Percentiles rank a stretch among this genome's conserved stretches.
These are phyloP conservation scores for Aleadryas rufinucha DNA, from an alignment of 2,113 vertebrate species.

Conservation along the genomic window DNA sequence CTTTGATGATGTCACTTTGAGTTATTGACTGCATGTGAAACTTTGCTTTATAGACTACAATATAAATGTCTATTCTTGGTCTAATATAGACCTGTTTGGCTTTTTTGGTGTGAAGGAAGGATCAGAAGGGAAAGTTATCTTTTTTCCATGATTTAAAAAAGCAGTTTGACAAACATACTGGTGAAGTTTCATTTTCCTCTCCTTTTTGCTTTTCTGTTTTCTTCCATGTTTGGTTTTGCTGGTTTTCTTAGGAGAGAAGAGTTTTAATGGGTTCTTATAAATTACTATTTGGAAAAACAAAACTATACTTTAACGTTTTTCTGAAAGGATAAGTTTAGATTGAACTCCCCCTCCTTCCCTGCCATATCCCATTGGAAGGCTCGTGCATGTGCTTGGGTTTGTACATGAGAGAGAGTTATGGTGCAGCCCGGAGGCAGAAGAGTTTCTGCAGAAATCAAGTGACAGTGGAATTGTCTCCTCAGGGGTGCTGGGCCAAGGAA, in stretches of 20 bases:
- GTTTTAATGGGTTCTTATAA: neutral
- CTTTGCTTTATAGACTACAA: neutral
- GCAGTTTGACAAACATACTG: neutral
- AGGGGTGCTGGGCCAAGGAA: neutral
- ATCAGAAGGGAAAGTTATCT: neutral
- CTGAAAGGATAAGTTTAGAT: neutral
- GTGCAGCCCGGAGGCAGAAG: neutral
- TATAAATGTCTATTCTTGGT: neutral
- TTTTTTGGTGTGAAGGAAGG: neutral
- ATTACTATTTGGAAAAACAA: neutral
- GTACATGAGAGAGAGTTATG: rapidly evolving
- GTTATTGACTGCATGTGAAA: neutral
- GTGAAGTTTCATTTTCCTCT: neutral
- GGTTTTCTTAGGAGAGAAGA: neutral
- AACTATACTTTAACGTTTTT: neutral
- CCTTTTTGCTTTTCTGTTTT: neutral
- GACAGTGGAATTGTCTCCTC: neutral
- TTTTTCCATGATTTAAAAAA: neutral
- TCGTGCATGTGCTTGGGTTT: neutral
- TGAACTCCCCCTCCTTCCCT: neutral
- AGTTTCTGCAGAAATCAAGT: neutral
- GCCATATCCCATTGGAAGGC: neutral
- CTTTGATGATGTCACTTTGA: neutral
- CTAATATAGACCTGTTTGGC: neutral
- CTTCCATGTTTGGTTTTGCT: neutral